Evolutionary conservation across 2,888 invertebrate genomes (phyloP).

Genomic region (Crematogaster levior): DNA sequence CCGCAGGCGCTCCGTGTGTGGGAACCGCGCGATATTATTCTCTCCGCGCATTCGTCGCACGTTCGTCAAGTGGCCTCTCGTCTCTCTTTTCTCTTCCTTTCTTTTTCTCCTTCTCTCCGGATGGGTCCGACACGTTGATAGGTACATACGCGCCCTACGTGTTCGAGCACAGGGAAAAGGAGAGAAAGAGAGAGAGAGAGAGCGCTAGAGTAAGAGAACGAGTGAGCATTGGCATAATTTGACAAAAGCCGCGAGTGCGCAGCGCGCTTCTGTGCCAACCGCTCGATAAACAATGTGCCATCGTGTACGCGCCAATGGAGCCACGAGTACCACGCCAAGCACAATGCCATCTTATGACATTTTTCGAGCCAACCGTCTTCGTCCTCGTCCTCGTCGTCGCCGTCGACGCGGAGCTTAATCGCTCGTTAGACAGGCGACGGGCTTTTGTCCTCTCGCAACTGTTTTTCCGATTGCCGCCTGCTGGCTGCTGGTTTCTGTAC

Average conservation of each 20-base stretch:
- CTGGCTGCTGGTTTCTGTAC: background rate
- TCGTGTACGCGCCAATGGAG: conserved; percentile 83
- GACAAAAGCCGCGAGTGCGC: conserved; percentile 57
- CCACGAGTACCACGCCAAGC: conserved; percentile 76
- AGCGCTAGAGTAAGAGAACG: background rate
- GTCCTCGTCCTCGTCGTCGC: conserved; percentile 36
- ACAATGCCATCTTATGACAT: conserved; percentile 83
- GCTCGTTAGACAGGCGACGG: conserved; percentile 79
- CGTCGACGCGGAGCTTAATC: conserved; percentile 70
- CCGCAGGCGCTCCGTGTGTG: conserved; percentile 77
- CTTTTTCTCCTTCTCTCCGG: conserved; percentile 21
- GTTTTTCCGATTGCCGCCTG: conserved; percentile 64
- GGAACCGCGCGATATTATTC: conserved; percentile 75
- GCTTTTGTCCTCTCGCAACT: conserved; percentile 76
- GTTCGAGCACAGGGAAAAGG: conserved; percentile 13
- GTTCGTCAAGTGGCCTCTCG: conserved; percentile 64
- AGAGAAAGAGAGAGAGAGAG: background rate
- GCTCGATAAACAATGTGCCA: conserved; percentile 83
- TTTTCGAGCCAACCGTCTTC: conserved; percentile 73
- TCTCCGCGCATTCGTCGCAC: conserved; percentile 51
- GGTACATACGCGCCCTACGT: conserved; percentile 48
- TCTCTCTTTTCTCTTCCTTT: conserved; percentile 9
- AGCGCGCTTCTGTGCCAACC: conserved; percentile 59
- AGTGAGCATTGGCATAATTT: conserved; percentile 57
- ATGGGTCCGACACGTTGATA: conserved; percentile 32